Evolutionary conservation across 2,797 vertebrate species (phyloP).

Genomic region (Morelia viridis): DNA sequence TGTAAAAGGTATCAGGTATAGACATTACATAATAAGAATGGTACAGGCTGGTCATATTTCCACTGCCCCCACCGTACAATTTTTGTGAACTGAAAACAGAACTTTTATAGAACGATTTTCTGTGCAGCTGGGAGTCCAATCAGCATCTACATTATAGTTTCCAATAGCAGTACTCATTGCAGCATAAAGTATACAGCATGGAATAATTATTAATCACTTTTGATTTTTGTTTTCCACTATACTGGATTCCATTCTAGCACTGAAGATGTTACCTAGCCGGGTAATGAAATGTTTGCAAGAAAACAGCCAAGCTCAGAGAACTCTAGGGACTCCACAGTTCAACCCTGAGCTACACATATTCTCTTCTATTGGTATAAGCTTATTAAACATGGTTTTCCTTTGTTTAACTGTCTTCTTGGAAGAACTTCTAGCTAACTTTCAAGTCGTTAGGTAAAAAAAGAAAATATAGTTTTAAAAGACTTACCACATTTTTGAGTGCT

Average conservation of each 20-base stretch:
- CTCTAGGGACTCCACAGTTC: no score
- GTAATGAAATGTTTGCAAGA: no score
- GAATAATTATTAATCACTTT: not conserved
- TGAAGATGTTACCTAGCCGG: no score
- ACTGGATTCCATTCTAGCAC: no score
- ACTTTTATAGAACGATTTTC: not conserved
- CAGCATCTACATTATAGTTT: not conserved
- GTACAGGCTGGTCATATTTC: not conserved
- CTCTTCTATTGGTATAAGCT: not conserved
- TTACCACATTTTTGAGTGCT: slow-evolving; percentile 86
- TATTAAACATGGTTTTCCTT: not conserved
- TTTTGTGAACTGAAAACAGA: not conserved
- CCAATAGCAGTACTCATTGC: not conserved
- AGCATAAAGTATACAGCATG: not conserved
- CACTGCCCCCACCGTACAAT: not conserved
- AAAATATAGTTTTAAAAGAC: slow-evolving; percentile 32
- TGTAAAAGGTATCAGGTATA: not conserved
- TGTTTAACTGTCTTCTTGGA: not conserved
- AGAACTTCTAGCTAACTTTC: not conserved
- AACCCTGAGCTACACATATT: no score
- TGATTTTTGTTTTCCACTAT: no score
- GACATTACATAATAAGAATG: not conserved
- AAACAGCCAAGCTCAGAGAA: no score
- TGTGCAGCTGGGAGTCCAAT: not conserved
- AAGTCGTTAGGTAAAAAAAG: not conserved